Base-by-base conservation (phyloP, 1,140 invertebrate genomes). In the Oreohelix idahoensis region DNA sequence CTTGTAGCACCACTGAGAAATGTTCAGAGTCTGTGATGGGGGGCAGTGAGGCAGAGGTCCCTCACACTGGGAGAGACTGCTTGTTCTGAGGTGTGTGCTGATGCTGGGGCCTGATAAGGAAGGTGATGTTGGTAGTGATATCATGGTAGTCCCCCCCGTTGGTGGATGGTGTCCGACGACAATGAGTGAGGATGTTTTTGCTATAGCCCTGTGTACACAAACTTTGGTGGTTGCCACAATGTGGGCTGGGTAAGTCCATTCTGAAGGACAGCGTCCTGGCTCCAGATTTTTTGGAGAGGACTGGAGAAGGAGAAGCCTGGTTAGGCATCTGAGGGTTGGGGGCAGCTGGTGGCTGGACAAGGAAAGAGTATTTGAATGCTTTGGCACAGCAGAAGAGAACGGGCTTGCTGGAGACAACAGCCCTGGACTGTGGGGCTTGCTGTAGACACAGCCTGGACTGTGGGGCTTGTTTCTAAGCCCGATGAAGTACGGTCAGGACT, bases 171-270 rank as follows among this genome's bases (percentile, higher is more conserved):
- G 87, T 76, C n/a, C 38, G 86, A 81, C 17, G 84, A 81, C 45
- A 87, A 84, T 17, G 86, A 81, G n/a, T 39, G 80, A n/a, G 23
- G 79, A 36, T 58, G 80, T n/a, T 29, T 42, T 75, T 73, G 49
- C 79, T 89, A 83, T 88, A n/a, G 88, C 42, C 89, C 89, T 36
- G 90, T 89, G 86, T 91, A 91, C 42, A 89, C 87, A 86, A 91
- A 91, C 81, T 87, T 87, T 17, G 90, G 90, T 15, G 90, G 90
- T 77, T 90, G 88, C 17, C 90, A 87, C 36, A 87, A 86, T 23
- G 89, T 87, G n/a, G 88, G 82, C 20, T 89, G 89, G 15, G 86
- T 86, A n/a, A 5, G 87, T 75, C 90, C 90, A 91, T 36, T 91
- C 90, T 35, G 87, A 87, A 11, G n/a, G 90, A 89, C 23, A 90